Evolutionary conservation across 1,140 invertebrate genomes (phyloP).

Genomic region (Cheumatopsyche charites): DNA sequence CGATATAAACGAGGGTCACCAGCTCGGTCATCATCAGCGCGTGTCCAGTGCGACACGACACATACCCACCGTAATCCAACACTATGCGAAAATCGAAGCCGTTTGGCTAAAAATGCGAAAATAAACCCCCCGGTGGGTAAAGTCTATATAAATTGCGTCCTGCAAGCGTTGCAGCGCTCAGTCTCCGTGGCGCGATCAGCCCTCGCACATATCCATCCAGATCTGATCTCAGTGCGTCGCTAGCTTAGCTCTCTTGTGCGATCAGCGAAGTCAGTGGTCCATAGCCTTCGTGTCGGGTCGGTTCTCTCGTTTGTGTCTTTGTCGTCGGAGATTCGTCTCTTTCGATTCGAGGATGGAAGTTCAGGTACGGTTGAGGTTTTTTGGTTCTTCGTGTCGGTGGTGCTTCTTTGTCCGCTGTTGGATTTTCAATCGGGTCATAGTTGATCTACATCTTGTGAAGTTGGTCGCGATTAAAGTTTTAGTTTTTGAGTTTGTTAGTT

Average conservation of each 20-base stretch:
- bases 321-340: slow-evolving; percentile 12
- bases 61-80: slow-evolving; percentile 42
- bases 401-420: too few species aligned
- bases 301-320: background rate
- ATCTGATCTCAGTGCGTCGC: too few species aligned
- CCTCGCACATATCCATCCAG: background rate
- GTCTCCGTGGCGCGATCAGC: slow-evolving; percentile 35
- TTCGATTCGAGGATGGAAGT: background rate
- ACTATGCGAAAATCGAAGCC: slow-evolving; percentile 39
- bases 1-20: background rate
- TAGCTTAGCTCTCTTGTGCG: too few species aligned
- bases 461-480: too few species aligned
- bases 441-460: too few species aligned
- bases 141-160: slow-evolving; percentile 48
- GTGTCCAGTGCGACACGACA: background rate
- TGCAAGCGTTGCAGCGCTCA: slow-evolving; percentile 46
- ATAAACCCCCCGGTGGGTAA: slow-evolving; percentile 40
- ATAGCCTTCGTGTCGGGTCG: too few species aligned
- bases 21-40: slow-evolving; percentile 13
- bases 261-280: too few species aligned
- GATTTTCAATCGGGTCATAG: too few species aligned
- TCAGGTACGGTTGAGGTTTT: slow-evolving; percentile 7
- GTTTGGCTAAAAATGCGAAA: slow-evolving; percentile 48
- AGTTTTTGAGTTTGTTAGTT: too few species aligned
- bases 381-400: background rate